Evolutionary conservation across 2,113 vertebrate species (phyloP).

Genomic region (Alouatta palliata): DNA sequence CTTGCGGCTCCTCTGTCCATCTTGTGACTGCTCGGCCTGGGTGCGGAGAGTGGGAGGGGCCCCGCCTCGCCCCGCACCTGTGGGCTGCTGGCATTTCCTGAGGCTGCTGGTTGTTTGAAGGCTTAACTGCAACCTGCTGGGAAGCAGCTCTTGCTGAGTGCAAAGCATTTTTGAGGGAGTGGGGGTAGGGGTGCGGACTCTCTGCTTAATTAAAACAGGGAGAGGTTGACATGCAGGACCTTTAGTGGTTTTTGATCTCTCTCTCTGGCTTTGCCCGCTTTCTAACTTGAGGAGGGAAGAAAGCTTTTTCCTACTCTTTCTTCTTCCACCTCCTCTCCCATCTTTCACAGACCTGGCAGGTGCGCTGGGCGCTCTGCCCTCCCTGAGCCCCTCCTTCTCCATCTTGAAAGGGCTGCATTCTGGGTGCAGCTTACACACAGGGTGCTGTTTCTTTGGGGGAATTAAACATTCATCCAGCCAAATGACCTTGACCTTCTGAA

Average conservation of each 20-base stretch:
- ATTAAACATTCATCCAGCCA: background rate
- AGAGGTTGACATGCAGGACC: conserved; percentile 62
- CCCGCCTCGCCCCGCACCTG: background rate
- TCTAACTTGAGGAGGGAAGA: conserved; percentile 21
- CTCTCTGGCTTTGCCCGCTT: background rate
- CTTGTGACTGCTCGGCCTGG: background rate
- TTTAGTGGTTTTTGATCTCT: conserved; percentile 60
- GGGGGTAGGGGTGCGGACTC: conserved; percentile 5
- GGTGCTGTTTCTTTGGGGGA: background rate
- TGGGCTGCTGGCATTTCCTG: conserved; percentile 69
- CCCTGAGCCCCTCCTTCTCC: background rate
- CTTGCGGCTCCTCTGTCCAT: background rate
- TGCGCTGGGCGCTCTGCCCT: background rate
- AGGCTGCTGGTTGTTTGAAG: conserved; percentile 68
- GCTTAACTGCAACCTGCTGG: conserved; percentile 51
- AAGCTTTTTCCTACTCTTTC: conserved; percentile 38
- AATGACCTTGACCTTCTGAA: background rate
- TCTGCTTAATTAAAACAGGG: conserved; percentile 75
- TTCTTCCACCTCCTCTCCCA: conserved; percentile 18
- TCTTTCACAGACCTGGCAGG: background rate
- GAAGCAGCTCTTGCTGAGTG: conserved; percentile 59
- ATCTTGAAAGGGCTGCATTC: background rate
- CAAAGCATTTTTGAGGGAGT: conserved; percentile 53
- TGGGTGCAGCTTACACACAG: background rate
- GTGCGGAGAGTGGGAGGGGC: background rate